Evolutionary conservation across 2,797 vertebrate species (phyloP).

Genomic region (Kryptopterus vitreolus): DNA sequence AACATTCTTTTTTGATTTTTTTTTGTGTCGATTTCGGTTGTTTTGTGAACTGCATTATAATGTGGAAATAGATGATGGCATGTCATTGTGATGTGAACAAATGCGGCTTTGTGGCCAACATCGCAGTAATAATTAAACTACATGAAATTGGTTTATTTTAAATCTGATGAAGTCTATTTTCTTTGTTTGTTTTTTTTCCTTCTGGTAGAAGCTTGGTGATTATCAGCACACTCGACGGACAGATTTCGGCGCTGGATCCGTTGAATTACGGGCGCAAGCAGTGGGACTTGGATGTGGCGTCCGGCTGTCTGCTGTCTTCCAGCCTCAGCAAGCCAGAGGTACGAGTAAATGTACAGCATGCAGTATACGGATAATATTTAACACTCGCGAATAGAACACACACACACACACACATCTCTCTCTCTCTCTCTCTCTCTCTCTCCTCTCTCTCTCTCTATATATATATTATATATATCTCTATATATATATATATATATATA

Average conservation of each 20-base stretch:
- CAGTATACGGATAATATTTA: no score
- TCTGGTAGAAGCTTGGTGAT: constrained; percentile 85
- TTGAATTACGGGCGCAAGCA: constrained; percentile 91
- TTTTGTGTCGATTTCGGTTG: not conserved
- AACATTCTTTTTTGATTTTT: not conserved
- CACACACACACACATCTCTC: no score
- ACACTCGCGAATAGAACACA: no score
- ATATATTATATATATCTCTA: no score
- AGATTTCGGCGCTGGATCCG: constrained; percentile 92
- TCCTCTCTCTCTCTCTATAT: no score
- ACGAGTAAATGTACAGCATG: not conserved
- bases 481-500: no score
- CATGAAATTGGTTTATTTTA: not conserved
- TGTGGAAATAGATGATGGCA: no score
- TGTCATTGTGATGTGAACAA: not conserved
- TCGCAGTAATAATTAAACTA: not conserved
- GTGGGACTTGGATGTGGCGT: constrained; percentile 95
- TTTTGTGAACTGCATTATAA: not conserved
- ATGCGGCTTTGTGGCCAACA: not conserved
- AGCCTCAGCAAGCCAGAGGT: constrained; percentile 98
- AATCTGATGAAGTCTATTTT: not conserved
- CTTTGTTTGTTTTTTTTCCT: not conserved
- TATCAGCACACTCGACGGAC: constrained; percentile 96
- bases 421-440: no score
- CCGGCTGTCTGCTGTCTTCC: constrained; percentile 92